Evolutionary conservation across 2,797 vertebrate genomes (phyloP).

Genomic region (Eptatretus atami): DNA sequence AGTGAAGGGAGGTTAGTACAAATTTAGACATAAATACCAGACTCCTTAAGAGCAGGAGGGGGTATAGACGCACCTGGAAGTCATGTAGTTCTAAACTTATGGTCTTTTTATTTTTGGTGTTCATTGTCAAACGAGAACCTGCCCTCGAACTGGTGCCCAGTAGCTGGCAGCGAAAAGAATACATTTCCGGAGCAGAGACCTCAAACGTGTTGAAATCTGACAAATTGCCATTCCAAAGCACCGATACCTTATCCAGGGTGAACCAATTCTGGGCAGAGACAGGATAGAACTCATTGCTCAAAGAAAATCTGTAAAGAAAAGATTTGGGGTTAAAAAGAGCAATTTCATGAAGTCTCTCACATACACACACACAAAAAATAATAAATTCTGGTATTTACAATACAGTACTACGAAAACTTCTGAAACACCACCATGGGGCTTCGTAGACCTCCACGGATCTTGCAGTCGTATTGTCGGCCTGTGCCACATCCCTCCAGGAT

Average conservation of each 20-base stretch:
- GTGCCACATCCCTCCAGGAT: too few species aligned
- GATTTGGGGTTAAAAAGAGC: not conserved
- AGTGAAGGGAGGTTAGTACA: conserved; percentile 1
- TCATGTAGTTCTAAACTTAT: not conserved
- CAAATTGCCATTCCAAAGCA: not conserved
- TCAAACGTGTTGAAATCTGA: not conserved
- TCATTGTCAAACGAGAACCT: not conserved
- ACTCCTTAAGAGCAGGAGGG: too few species aligned
- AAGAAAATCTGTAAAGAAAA: not conserved
- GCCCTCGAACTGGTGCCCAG: not conserved
- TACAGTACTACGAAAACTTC: too few species aligned
- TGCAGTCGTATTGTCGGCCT: too few species aligned
- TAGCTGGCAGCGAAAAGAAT: conserved; percentile 1
- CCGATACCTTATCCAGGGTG: not conserved
- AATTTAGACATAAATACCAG: too few species aligned
- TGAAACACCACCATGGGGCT: too few species aligned
- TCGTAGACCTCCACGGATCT: too few species aligned
- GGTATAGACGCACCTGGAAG: not conserved
- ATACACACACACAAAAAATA: too few species aligned
- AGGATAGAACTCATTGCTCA: not conserved
- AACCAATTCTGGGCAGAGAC: conserved; percentile 5
- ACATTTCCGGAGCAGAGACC: not conserved
- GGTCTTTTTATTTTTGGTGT: not conserved
- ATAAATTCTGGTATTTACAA: too few species aligned
- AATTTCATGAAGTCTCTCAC: too few species aligned